Conservation (phyloP, 2,888 invertebrate genomes). For the Idaea aversata region DNA sequence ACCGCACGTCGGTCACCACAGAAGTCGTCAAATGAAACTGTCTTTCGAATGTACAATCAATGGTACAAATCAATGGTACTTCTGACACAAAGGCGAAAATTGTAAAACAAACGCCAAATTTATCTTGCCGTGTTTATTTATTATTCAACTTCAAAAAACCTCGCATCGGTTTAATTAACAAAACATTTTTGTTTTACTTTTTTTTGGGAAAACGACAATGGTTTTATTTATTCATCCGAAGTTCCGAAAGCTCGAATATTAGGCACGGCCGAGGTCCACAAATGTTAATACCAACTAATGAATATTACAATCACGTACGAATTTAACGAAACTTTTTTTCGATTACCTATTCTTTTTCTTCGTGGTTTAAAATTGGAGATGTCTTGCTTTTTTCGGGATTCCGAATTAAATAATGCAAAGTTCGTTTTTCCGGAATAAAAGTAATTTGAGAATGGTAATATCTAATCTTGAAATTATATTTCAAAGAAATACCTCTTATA, state of each 20-base stretch:
- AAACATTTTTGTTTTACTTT: not conserved
- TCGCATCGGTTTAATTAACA: no score
- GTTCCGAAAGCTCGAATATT: not conserved
- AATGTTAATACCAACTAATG: constrained; percentile 10
- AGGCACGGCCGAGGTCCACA: not conserved
- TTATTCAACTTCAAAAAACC: no score
- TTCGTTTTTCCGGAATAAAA: not conserved
- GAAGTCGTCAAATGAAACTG: no score
- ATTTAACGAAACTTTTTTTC: constrained; percentile 39
- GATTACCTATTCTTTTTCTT: constrained; percentile 21
- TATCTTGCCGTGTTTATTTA: no score
- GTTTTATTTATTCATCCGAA: not conserved
- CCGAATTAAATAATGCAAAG: not conserved
- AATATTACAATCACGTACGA: constrained; percentile 35
- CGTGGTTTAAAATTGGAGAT: constrained; percentile 12
- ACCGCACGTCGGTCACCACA: no score
- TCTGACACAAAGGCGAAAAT: no score
- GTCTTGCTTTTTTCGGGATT: not conserved
- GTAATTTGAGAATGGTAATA: no score
- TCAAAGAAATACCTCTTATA: not conserved
- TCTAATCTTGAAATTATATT: not conserved
- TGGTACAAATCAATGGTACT: no score
- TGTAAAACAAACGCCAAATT: no score
- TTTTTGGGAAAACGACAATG: not conserved
- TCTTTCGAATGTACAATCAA: no score